These are phyloP conservation scores for Phocoena sinus DNA, from an alignment of 2,113 vertebrate species.

Conservation along the genomic window DNA sequence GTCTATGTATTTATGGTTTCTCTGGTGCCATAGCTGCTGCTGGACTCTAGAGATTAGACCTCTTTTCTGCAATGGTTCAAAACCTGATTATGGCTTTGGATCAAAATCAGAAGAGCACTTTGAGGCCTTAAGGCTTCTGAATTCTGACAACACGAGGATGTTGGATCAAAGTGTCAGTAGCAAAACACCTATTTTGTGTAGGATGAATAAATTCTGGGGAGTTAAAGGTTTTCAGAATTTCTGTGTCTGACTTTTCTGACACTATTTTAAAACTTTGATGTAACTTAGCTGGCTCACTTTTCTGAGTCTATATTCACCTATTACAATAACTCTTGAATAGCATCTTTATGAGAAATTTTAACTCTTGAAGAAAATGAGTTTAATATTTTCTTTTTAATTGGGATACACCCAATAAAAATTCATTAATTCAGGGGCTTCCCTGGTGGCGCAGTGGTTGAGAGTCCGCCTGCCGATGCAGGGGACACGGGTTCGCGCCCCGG, in stretches of 20 bases:
- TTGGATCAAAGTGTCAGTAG: conserved; percentile 51
- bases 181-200: conserved; percentile 14
- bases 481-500: too few relatives aligned
- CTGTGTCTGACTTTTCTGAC: conserved; percentile 48
- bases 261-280: conserved; percentile 68
- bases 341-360: conserved; percentile 48
- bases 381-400: conserved; percentile 30
- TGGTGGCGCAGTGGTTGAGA: too few relatives aligned
- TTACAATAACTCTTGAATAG: conserved; percentile 48
- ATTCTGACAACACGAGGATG: conserved; percentile 19
- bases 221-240: conserved; percentile 50
- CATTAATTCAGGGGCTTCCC: background rate
- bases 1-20: background rate
- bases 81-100: conserved; percentile 57
- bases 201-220: conserved; percentile 52
- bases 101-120: conserved; percentile 61
- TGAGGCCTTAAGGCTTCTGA: conserved; percentile 41
- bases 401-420: background rate
- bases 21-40: background rate
- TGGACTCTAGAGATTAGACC: conserved; percentile 25
- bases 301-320: conserved; percentile 47
- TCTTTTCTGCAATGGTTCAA: conserved; percentile 53
- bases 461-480: too few relatives aligned
- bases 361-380: conserved; percentile 39
- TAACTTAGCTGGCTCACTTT: conserved; percentile 55